Evolutionary conservation across 2,888 invertebrate genomes (phyloP).

Genomic region (Melanostoma scalare): DNA sequence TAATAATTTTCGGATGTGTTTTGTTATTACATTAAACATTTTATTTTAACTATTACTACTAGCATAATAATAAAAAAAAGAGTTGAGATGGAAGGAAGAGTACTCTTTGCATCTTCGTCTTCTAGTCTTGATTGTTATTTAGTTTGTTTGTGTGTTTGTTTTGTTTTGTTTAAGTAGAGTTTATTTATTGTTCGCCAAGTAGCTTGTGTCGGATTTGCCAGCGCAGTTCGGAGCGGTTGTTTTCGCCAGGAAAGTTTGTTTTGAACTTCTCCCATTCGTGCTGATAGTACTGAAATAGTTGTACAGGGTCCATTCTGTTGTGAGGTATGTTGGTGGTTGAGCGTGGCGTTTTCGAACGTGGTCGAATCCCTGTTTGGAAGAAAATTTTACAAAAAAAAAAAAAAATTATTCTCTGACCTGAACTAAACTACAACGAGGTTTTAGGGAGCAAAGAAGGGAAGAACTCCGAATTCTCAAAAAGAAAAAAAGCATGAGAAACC

Average conservation of each 20-base stretch:
- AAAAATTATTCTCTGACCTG: neutral
- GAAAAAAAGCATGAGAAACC: neutral
- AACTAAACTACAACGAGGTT: too few species aligned
- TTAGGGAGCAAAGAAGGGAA: too few species aligned
- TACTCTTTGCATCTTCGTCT: slow-evolving; percentile 10
- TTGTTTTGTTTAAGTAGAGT: slow-evolving; percentile 10
- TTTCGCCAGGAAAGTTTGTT: slow-evolving; percentile 88
- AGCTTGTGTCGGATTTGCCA: slow-evolving; percentile 88
- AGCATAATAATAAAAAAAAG: slow-evolving; percentile 64
- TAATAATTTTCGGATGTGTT: slow-evolving; percentile 56
- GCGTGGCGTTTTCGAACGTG: slow-evolving; percentile 72
- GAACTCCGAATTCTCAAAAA: neutral
- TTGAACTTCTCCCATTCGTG: slow-evolving; percentile 89
- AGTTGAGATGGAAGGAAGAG: slow-evolving; percentile 54
- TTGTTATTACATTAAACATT: slow-evolving; percentile 67
- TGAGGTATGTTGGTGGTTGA: slow-evolving; percentile 65
- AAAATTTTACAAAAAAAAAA: neutral
- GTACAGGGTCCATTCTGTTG: slow-evolving; percentile 85
- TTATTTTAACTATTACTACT: slow-evolving; percentile 71
- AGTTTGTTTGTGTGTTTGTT: slow-evolving; percentile 9
- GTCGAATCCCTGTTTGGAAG: slow-evolving; percentile 73
- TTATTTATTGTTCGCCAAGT: slow-evolving; percentile 80
- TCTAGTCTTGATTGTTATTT: neutral
- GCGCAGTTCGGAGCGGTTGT: slow-evolving; percentile 86
- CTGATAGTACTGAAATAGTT: slow-evolving; percentile 89